Evolutionary conservation across 2,113 vertebrate species (phyloP).

Genomic region (Oreochromis spilurus): DNA sequence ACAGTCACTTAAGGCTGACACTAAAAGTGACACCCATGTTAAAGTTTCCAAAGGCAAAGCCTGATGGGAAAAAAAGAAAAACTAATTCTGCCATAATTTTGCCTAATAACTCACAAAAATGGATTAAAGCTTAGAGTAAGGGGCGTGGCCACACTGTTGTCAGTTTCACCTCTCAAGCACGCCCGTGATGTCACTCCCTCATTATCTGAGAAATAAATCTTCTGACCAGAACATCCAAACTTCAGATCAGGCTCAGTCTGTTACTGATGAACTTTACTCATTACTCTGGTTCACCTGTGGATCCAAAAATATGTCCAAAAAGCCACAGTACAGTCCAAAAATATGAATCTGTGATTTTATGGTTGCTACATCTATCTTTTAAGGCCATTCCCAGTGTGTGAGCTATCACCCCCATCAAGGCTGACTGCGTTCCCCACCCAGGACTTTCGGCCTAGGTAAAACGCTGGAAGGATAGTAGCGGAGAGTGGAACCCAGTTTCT

Average conservation of each 20-base stretch:
- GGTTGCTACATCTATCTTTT: neutral
- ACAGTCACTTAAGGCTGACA: neutral
- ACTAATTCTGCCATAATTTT: neutral
- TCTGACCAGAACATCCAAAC: neutral
- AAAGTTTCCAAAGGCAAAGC: neutral
- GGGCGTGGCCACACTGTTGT: neutral
- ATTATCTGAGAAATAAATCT: neutral
- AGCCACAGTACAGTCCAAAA: neutral
- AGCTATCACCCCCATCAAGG: neutral
- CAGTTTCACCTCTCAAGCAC: neutral
- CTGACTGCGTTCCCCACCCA: neutral
- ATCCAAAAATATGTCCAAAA: neutral
- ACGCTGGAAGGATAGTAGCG: neutral
- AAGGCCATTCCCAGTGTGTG: neutral
- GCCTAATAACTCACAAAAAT: neutral
- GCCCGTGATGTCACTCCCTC: neutral
- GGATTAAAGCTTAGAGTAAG: neutral
- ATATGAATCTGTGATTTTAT: neutral
- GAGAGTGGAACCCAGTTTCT: neutral
- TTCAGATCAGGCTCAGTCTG: neutral
- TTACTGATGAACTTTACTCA: neutral
- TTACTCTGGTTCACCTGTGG: neutral
- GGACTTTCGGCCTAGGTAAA: neutral
- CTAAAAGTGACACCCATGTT: neutral
- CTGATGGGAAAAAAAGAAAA: neutral